Evolutionary conservation across 2,888 invertebrate species (phyloP), one percentile per base, ranked within the genome.

Genomic region (Zhengitettix transpicula): DNA sequence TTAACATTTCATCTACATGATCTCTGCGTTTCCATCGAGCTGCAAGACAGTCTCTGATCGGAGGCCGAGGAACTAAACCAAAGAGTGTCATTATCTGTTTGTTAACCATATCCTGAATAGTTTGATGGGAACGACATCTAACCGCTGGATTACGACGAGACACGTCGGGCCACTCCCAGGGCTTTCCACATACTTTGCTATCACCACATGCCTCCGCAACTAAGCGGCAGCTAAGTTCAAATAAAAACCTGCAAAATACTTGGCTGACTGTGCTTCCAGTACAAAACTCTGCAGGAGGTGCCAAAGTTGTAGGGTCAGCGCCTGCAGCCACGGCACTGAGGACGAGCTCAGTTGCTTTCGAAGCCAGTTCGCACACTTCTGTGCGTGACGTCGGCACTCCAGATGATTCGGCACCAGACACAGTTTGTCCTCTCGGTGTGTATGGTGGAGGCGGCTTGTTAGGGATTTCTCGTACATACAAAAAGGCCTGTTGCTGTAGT

Each of bases 391-490:
- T 69, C 1, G 78, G 78, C 14, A 77, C 68, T 17, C 75, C 72
- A 10, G 68, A 68, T 56, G 71, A 68, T 57, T 70, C 68, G 16
- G 70, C 67, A 28, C 70, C 69, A 10, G 70, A 69, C 8, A 72
- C 68, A 52, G 64, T 61, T 57, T 60, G 66, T 15, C 71, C 70
- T 1, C 71, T 70, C 10, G 85, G 84, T 0, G 82, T 83, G 71
- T 87, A 87, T 0, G 87, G 86, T 0, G 87, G 86, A 1, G 87
- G 86, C 11, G 86, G 84, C 68, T 85, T 85, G 69, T 85, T 84
- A 9, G 85, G 85, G 63, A 85, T 84, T 71, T 84, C 83, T 55
- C 85, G 72, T 53, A 81, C 74, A 69, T 76, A 83, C 65, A 74
- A 73, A 69, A 76, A 81, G 53, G 79, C 76, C 16, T 75, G 71